Evolutionary conservation across 2,113 vertebrate species (phyloP).

Genomic region (Coryphaenoides rupestris): DNA sequence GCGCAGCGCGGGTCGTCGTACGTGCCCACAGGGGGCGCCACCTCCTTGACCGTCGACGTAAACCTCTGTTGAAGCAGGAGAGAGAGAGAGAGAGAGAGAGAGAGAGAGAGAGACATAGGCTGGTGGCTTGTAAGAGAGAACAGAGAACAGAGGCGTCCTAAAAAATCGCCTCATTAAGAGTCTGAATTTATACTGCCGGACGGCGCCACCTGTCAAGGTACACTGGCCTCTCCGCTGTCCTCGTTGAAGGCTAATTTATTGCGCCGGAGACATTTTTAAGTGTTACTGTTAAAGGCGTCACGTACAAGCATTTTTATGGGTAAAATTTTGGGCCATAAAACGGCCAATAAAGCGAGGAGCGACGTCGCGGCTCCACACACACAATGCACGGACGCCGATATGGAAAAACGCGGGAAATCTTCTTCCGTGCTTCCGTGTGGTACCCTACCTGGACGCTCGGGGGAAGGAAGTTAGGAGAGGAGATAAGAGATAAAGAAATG

Average conservation of each 20-base stretch:
- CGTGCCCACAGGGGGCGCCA: conserved; percentile 68
- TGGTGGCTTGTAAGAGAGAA: background rate
- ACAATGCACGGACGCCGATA: background rate
- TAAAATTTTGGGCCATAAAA: background rate
- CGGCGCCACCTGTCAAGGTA: background rate
- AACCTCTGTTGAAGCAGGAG: conserved; percentile 68
- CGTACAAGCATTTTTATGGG: no score
- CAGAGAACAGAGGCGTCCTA: background rate
- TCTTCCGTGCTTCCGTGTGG: background rate
- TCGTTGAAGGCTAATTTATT: background rate
- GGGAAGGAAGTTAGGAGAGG: no score
- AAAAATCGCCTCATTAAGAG: background rate
- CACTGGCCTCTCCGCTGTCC: background rate
- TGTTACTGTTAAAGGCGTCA: no score
- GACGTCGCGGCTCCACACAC: background rate
- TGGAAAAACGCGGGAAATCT: no score
- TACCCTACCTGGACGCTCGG: background rate
- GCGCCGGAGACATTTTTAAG: background rate
- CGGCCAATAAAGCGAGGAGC: background rate
- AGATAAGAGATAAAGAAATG: no score
- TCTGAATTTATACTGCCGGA: background rate
- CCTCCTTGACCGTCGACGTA: conserved; percentile 63
- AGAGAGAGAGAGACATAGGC: background rate
- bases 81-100: background rate
- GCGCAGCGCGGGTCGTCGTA: conserved; percentile 72